phyloP scores from a whole-genome alignment of 2,888 invertebrate genomes.

The Panorpa germanica region DNA sequence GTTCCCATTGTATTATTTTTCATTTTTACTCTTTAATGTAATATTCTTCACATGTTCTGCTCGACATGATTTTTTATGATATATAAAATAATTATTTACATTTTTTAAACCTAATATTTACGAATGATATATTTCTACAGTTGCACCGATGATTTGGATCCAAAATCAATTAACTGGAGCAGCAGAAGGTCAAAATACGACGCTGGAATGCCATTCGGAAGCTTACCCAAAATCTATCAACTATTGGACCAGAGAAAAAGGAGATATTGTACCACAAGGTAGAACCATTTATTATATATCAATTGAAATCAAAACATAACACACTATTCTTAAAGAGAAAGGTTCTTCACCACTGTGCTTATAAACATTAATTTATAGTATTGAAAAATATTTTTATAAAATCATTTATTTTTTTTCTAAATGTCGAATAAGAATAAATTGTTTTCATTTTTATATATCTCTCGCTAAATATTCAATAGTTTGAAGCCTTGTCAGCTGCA shows the following conservation, averaged over 20 bases:
- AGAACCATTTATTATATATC: too few species aligned
- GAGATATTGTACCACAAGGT: slow-evolving; percentile 62
- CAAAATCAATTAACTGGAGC: slow-evolving; percentile 71
- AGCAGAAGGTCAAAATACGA: slow-evolving; percentile 49
- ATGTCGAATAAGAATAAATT: too few species aligned
- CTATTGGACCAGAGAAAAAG: slow-evolving; percentile 62
- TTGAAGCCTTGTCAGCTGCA: too few species aligned
- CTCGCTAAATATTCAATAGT: too few species aligned
- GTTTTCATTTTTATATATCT: too few species aligned
- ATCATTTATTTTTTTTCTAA: too few species aligned
- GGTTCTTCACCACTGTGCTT: too few species aligned
- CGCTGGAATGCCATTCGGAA: slow-evolving; percentile 65
- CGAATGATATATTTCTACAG: slow-evolving; percentile 24
- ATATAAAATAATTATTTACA: slow-evolving; percentile 1
- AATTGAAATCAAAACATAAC: too few species aligned
- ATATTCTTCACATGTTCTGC: too few species aligned
- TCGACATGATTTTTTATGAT: slow-evolving; percentile 4
- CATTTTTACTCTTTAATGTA: background rate
- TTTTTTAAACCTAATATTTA: slow-evolving; percentile 1
- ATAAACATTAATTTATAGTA: too few species aligned
- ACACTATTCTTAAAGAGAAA: too few species aligned
- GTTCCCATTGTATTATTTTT: slow-evolving; percentile 9
- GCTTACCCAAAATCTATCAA: slow-evolving; percentile 75
- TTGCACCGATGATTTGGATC: slow-evolving; percentile 71
- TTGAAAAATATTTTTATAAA: too few species aligned